These are phyloP conservation scores for Fragum sueziense DNA, from an alignment of 2,888 invertebrate genomes.

Conservation along the genomic window DNA sequence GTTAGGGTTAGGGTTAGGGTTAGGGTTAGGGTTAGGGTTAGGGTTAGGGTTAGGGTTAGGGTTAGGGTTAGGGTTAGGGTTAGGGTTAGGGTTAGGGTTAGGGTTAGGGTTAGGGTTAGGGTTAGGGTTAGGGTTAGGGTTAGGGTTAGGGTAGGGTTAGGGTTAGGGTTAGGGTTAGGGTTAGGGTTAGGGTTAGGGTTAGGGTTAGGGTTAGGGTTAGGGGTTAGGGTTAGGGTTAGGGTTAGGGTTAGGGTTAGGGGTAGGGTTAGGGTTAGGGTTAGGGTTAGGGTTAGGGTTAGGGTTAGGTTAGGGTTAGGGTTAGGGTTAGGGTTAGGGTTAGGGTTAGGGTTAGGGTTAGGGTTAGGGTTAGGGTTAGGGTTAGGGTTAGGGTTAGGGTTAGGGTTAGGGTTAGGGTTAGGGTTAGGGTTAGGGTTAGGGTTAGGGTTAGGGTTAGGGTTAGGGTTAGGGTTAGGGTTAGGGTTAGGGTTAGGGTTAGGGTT, in stretches of 20 bases:
- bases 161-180: neutral
- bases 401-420: conserved; percentile 53
- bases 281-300: conserved; percentile 56
- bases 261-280: conserved; percentile 51
- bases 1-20: conserved; percentile 11
- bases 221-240: conserved; percentile 48
- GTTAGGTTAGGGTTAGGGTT: conserved; percentile 45
- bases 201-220: neutral
- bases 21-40: neutral
- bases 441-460: conserved; percentile 57
- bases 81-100: conserved; percentile 53
- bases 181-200: conserved; percentile 6
- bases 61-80: conserved; percentile 45
- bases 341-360: conserved; percentile 60
- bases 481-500: conserved; percentile 49
- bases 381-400: conserved; percentile 54
- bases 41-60: conserved; percentile 42
- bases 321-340: conserved; percentile 45
- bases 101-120: conserved; percentile 60
- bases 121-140: conserved; percentile 46
- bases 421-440: conserved; percentile 57
- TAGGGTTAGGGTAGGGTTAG: conserved; percentile 4
- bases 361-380: conserved; percentile 67
- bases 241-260: conserved; percentile 60
- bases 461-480: conserved; percentile 42